Evolutionary conservation across 2,888 invertebrate genomes (phyloP).

Genomic region (Cartodere bifasciata): DNA sequence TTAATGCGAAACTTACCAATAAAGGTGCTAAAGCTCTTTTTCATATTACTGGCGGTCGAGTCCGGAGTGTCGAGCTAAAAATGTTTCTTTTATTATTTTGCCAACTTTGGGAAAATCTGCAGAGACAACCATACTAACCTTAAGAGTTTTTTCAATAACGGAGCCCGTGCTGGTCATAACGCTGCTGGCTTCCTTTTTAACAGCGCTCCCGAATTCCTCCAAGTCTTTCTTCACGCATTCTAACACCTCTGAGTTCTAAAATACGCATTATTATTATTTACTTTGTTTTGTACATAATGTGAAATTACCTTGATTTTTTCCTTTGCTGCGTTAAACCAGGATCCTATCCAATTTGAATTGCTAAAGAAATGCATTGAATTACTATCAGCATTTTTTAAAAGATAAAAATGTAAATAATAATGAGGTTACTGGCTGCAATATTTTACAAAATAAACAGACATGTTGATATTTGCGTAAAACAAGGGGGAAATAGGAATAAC

Average conservation of each 20-base stretch:
- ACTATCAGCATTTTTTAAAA: not conserved
- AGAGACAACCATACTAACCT: no score
- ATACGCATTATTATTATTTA: not conserved
- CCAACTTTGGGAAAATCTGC: no score
- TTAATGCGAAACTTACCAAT: conserved; percentile 37
- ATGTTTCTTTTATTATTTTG: no score
- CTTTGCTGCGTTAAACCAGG: conserved; percentile 34
- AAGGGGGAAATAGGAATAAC: conserved; percentile 12
- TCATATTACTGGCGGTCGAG: conserved; percentile 59
- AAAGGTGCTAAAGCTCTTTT: conserved; percentile 58
- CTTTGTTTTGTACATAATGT: conserved; percentile 1
- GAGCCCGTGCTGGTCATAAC: conserved; percentile 53
- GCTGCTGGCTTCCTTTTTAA: conserved; percentile 56
- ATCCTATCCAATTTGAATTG: conserved; percentile 32
- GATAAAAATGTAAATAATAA: not conserved
- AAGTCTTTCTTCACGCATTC: conserved; percentile 67
- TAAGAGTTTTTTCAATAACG: conserved; percentile 55
- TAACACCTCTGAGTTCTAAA: conserved; percentile 39
- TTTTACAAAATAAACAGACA: not conserved
- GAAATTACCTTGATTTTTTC: conserved; percentile 26
- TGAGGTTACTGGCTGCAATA: conserved; percentile 3
- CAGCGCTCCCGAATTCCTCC: conserved; percentile 59
- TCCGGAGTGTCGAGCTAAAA: conserved; percentile 56
- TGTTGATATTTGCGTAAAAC: no score
- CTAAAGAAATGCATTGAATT: conserved; percentile 16